phyloP scores from a whole-genome alignment of 2,113 vertebrate species.

The Gambusia affinis region DNA sequence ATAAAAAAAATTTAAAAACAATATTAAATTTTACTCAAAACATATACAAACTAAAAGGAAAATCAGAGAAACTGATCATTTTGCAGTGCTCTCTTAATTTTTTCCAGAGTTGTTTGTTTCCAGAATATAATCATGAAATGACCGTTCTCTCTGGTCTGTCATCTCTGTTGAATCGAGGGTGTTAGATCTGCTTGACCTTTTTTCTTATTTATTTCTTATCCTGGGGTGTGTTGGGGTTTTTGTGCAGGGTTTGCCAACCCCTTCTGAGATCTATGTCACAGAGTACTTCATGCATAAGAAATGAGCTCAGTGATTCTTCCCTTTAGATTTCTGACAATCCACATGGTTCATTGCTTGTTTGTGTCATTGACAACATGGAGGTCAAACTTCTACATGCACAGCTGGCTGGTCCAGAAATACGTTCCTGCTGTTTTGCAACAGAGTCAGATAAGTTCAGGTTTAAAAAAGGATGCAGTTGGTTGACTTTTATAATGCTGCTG shows the following conservation, averaged over 20 bases:
- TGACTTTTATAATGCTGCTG: not conserved
- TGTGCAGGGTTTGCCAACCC: not conserved
- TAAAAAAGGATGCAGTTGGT: not conserved
- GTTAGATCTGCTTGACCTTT: slow-evolving; percentile 23
- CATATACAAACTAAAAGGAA: too few species aligned
- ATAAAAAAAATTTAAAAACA: too few species aligned
- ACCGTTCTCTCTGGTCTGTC: not conserved
- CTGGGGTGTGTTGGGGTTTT: slow-evolving; percentile 1
- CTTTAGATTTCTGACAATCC: not conserved
- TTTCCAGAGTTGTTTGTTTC: not conserved
- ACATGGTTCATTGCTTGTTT: slow-evolving; percentile 1
- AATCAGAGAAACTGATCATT: too few species aligned
- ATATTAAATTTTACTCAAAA: too few species aligned
- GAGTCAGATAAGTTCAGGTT: not conserved
- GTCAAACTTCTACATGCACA: slow-evolving; percentile 1
- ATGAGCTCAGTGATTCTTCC: slow-evolving; percentile 10
- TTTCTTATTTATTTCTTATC: slow-evolving; percentile 7
- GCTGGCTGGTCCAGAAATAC: slow-evolving; percentile 5
- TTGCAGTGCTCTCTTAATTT: too few species aligned
- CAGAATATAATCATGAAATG: slow-evolving; percentile 4
- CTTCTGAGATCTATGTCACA: slow-evolving; percentile 6
- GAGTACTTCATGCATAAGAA: slow-evolving; percentile 19
- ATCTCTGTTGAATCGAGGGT: slow-evolving; percentile 13
- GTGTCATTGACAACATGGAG: not conserved
- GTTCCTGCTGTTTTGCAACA: not conserved